Conservation (phyloP, 2,797 vertebrate species). For the Rhinella marina region DNA sequence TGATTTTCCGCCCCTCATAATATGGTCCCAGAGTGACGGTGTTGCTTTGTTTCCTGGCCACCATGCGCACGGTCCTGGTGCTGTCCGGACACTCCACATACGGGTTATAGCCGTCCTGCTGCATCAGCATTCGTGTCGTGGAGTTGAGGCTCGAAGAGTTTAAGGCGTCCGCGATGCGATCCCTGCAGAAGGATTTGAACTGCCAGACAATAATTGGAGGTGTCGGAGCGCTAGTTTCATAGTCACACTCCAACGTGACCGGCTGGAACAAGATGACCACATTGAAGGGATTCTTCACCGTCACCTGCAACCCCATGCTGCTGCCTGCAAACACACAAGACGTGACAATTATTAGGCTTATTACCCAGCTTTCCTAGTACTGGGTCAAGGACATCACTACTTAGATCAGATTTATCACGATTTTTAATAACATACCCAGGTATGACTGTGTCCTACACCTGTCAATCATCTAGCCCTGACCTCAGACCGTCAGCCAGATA, state of each 20-base stretch:
- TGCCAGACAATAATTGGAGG: conserved; percentile 81
- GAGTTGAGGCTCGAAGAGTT: conserved; percentile 80
- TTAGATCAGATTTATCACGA: neutral
- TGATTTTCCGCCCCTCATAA: conserved; percentile 87
- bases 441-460: too few relatives aligned
- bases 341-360: neutral
- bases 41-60: conserved; percentile 83
- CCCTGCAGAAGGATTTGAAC: conserved; percentile 88
- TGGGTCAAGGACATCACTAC: neutral
- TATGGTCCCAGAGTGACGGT: conserved; percentile 75
- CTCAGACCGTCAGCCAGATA: too few relatives aligned
- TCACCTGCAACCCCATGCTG: conserved; percentile 75
- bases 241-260: conserved; percentile 81
- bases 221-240: conserved; percentile 67
- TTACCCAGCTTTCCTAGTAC: neutral
- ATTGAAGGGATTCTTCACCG: conserved; percentile 77
- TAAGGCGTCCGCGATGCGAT: conserved; percentile 84
- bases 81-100: conserved; percentile 86
- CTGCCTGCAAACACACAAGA: conserved; percentile 68
- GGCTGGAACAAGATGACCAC: conserved; percentile 89
- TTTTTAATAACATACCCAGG: too few relatives aligned
- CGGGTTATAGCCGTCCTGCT: conserved; percentile 81
- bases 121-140: conserved; percentile 71
- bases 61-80: conserved; percentile 78
- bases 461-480: neutral